phyloP scores from a whole-genome alignment of 2,888 invertebrate species.

The Busseola fusca region DNA sequence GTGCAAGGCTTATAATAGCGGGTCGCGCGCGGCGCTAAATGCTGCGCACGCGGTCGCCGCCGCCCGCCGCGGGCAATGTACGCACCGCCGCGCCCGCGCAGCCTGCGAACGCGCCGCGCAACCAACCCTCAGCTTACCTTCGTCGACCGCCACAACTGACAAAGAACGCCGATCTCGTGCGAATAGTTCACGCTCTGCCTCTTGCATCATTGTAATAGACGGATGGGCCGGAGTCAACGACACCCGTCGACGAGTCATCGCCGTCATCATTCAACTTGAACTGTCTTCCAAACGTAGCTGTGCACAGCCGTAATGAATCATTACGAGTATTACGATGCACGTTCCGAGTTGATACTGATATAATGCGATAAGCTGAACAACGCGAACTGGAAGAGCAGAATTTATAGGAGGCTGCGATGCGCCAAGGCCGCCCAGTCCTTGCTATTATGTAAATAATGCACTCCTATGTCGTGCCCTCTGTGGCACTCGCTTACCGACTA shows the following conservation, averaged over 20 bases:
- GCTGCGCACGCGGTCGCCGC: conserved; percentile 61
- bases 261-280: conserved; percentile 75
- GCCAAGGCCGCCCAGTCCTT: conserved; percentile 81
- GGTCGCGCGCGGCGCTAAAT: conserved; percentile 71
- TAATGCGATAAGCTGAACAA: conserved; percentile 64
- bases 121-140: conserved; percentile 52
- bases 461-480: conserved; percentile 66
- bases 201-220: conserved; percentile 79
- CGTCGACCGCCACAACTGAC: conserved; percentile 55
- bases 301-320: conserved; percentile 64
- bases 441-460: conserved; percentile 84
- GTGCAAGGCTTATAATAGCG: conserved; percentile 77
- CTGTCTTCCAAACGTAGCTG: conserved; percentile 60
- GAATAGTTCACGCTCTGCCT: conserved; percentile 80
- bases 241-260: conserved; percentile 77
- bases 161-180: conserved; percentile 73
- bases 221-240: conserved; percentile 80
- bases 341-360: conserved; percentile 60
- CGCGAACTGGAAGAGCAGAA: conserved; percentile 64
- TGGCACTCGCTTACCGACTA: conserved; percentile 52
- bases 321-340: conserved; percentile 62
- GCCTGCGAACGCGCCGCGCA: conserved; percentile 44
- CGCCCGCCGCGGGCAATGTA: conserved; percentile 68
- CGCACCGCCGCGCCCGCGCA: conserved; percentile 55
- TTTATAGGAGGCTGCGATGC: conserved; percentile 68